Evolutionary conservation across 2,888 invertebrate genomes (phyloP).

Genomic region (Nymphalis urticae): DNA sequence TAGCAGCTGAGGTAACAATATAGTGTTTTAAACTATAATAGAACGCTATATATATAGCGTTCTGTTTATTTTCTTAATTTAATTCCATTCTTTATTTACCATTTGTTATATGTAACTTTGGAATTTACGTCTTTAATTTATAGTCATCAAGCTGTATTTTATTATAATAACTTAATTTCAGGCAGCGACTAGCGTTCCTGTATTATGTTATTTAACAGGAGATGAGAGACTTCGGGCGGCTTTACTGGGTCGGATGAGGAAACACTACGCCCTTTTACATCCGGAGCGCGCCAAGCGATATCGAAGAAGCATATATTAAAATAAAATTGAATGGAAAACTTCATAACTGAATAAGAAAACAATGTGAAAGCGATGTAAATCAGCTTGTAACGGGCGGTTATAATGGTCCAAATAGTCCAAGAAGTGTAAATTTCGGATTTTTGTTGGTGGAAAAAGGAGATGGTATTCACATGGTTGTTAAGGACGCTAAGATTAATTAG

Average conservation of each 20-base stretch:
- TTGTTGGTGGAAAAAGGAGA: slow-evolving; percentile 19
- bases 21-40: background rate
- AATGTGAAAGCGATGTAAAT: slow-evolving; percentile 15
- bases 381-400: slow-evolving; percentile 18
- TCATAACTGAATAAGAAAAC: slow-evolving; percentile 15
- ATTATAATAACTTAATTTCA: slow-evolving; percentile 44
- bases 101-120: no score
- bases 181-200: slow-evolving; percentile 77
- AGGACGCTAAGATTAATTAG: slow-evolving; percentile 10
- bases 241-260: slow-evolving; percentile 74
- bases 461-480: slow-evolving; percentile 7
- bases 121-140: background rate
- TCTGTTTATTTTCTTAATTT: no score
- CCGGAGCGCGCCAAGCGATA: slow-evolving; percentile 66
- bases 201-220: slow-evolving; percentile 70
- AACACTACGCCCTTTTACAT: slow-evolving; percentile 70
- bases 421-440: slow-evolving; percentile 12
- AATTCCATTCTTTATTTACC: no score
- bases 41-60: no score
- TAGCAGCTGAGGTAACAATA: slow-evolving; percentile 72
- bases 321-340: slow-evolving; percentile 8
- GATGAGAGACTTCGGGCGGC: slow-evolving; percentile 76
- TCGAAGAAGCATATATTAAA: slow-evolving; percentile 36
- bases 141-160: background rate
- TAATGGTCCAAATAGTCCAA: slow-evolving; percentile 16